phyloP scores from a whole-genome alignment of 2,113 vertebrate genomes.

The Sphyrna mokarran region DNA sequence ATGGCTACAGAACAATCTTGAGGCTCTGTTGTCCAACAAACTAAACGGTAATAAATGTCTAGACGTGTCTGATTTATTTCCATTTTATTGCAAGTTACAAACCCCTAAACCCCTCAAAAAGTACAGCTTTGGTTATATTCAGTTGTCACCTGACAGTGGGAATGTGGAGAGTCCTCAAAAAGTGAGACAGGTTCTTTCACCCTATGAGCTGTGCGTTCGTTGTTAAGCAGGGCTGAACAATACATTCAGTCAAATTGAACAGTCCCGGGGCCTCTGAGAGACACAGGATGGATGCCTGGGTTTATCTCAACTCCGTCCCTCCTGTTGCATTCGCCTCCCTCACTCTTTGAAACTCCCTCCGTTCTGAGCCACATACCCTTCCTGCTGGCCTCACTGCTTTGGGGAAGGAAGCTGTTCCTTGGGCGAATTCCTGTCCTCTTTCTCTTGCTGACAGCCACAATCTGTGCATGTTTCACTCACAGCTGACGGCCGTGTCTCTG shows the following conservation, averaged over 20 bases:
- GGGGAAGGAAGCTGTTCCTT: not conserved
- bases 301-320: not conserved
- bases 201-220: not conserved
- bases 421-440: no score
- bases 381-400: not conserved
- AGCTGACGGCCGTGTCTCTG: not conserved
- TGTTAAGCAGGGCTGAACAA: not conserved
- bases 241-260: not conserved
- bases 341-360: not conserved
- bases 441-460: not conserved
- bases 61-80: not conserved
- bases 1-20: not conserved
- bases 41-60: not conserved
- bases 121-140: not conserved
- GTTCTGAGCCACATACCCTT: no score
- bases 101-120: not conserved
- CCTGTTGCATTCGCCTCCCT: not conserved
- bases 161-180: not conserved
- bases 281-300: no score
- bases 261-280: not conserved
- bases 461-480: not conserved
- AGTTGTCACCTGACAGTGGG: not conserved
- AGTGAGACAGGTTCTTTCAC: not conserved
- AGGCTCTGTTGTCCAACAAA: not conserved
- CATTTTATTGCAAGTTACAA: not conserved